phyloP scores from a whole-genome alignment of 2,888 invertebrate species.

The Unio pictorum region DNA sequence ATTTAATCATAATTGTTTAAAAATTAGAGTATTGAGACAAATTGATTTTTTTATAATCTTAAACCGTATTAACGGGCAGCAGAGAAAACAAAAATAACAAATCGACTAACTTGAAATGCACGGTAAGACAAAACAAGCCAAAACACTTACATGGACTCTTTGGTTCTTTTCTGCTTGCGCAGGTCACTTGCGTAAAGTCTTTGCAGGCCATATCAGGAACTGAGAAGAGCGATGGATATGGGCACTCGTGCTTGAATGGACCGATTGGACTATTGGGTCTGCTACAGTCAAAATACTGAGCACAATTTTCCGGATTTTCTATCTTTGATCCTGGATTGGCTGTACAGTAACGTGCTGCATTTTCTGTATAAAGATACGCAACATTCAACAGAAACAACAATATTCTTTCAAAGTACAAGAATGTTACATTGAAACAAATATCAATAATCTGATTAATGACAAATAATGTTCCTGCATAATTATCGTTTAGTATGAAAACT shows the following conservation, averaged over 20 bases:
- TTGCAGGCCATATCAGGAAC: slow-evolving; percentile 29
- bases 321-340: slow-evolving; percentile 17
- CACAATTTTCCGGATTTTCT: slow-evolving; percentile 42
- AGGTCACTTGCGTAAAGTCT: slow-evolving; percentile 39
- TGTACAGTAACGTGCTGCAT: slow-evolving; percentile 39
- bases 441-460: too few relatives aligned
- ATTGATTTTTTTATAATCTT: too few relatives aligned
- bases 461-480: too few relatives aligned
- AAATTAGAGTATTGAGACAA: too few relatives aligned
- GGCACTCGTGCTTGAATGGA: slow-evolving; percentile 41
- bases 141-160: slow-evolving; percentile 49
- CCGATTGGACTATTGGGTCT: slow-evolving; percentile 15
- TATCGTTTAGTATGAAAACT: too few relatives aligned
- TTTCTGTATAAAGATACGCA: slow-evolving; percentile 19
- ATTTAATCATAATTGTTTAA: too few relatives aligned
- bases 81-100: too few relatives aligned
- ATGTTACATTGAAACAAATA: too few relatives aligned
- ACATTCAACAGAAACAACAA: too few relatives aligned
- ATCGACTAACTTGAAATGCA: neutral
- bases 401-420: too few relatives aligned
- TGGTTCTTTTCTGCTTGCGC: slow-evolving; percentile 43
- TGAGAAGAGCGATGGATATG: slow-evolving; percentile 50
- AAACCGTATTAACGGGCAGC: too few relatives aligned
- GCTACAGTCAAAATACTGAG: slow-evolving; percentile 51
- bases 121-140: neutral